Conservation (phyloP, 2,888 invertebrate species). For the Gastrophysa polygoni region DNA sequence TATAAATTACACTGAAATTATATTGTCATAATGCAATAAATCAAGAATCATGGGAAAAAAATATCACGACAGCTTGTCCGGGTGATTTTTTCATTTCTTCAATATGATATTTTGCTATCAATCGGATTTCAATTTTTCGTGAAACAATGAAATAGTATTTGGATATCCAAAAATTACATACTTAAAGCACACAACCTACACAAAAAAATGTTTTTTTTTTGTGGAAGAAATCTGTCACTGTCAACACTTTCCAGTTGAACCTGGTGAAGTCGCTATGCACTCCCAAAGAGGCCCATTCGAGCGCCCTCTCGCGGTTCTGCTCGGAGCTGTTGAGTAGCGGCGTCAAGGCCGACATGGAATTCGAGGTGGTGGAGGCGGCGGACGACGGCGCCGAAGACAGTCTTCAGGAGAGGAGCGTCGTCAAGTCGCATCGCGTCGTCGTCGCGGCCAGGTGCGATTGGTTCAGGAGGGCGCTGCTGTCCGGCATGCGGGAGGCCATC, state of each 20-base stretch:
- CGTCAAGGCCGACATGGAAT: slow-evolving; percentile 68
- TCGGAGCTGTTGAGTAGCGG: slow-evolving; percentile 63
- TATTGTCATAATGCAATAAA: too few species aligned
- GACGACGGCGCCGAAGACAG: slow-evolving; percentile 25
- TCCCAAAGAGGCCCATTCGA: slow-evolving; percentile 64
- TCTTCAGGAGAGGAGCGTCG: slow-evolving; percentile 52
- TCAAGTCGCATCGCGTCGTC: slow-evolving; percentile 68
- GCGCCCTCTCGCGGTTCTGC: slow-evolving; percentile 65
- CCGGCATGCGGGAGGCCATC: slow-evolving; percentile 75
- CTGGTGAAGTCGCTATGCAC: slow-evolving; percentile 67
- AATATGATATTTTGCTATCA: too few species aligned
- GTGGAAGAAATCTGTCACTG: too few species aligned
- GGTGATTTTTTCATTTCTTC: too few species aligned
- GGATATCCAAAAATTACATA: too few species aligned
- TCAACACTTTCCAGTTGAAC: slow-evolving; percentile 63
- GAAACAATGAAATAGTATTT: too few species aligned
- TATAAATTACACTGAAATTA: too few species aligned
- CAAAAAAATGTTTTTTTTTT: too few species aligned
- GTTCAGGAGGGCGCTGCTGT: slow-evolving; percentile 70
- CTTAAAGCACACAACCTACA: too few species aligned
- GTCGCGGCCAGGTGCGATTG: slow-evolving; percentile 72
- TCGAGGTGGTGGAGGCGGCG: slow-evolving; percentile 60
- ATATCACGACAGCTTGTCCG: too few species aligned
- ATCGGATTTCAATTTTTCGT: too few species aligned
- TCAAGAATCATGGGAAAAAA: too few species aligned